Conservation (phyloP, 1,140 invertebrate species). For the Orius laevigatus region DNA sequence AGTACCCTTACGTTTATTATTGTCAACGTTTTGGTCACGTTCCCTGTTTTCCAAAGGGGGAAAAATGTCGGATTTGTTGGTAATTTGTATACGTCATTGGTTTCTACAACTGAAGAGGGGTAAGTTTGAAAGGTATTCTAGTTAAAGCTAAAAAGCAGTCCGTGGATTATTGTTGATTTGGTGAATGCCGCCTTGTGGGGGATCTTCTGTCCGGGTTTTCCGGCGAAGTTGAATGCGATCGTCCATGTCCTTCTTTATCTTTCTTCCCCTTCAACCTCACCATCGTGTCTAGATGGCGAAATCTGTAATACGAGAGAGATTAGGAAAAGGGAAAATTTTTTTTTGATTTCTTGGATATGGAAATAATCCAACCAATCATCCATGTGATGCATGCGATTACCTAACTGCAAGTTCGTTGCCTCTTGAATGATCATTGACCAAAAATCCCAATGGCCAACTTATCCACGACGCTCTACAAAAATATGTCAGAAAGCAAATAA, state of each 20-base stretch:
- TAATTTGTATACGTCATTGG: too few species aligned
- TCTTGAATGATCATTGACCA: constrained; percentile 55
- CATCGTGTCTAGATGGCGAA: constrained; percentile 64
- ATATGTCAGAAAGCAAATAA: background rate
- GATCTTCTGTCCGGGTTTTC: too few species aligned
- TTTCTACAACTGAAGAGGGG: too few species aligned
- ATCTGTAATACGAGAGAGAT: constrained; percentile 34
- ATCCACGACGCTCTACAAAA: constrained; percentile 56
- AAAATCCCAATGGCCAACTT: constrained; percentile 73
- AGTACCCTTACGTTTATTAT: too few species aligned
- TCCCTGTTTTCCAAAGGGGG: too few species aligned
- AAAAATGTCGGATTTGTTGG: too few species aligned
- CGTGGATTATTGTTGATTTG: too few species aligned
- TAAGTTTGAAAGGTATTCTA: too few species aligned
- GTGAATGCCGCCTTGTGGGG: too few species aligned
- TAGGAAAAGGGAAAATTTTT: background rate
- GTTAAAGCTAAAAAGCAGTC: too few species aligned
- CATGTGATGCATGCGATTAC: constrained; percentile 29
- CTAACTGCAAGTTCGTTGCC: constrained; percentile 60
- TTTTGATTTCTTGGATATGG: background rate
- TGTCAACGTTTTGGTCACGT: too few species aligned
- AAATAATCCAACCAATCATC: background rate
- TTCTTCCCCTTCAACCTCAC: constrained; percentile 40
- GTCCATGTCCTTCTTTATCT: constrained; percentile 13
- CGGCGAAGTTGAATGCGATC: too few species aligned